Percentiles rank a stretch among this genome's conserved stretches.
These are phyloP conservation scores for Pipra filicauda DNA, from an alignment of 2,113 vertebrate genomes.

Conservation along the genomic window DNA sequence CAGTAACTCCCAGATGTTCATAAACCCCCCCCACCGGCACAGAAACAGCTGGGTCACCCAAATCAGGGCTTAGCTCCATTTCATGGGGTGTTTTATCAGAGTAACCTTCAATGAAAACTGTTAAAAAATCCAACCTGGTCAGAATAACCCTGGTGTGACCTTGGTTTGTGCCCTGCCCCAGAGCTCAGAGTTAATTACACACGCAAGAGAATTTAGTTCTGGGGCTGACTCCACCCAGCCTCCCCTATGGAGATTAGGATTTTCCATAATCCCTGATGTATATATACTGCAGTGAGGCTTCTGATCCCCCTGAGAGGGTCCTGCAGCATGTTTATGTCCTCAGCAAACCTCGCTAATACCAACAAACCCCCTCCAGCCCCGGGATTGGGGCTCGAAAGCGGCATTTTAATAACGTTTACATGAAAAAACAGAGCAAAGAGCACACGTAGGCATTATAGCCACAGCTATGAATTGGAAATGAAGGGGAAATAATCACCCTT, in stretches of 20 bases:
- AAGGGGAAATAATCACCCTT: neutral
- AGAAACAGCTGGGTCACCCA: neutral
- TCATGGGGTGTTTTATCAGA: rapidly evolving
- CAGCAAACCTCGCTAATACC: neutral
- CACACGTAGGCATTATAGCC: rapidly evolving
- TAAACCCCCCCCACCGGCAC: rapidly evolving
- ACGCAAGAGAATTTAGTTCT: neutral
- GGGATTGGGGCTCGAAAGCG: neutral
- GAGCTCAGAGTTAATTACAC: neutral
- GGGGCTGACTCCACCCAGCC: neutral
- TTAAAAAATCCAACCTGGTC: rapidly evolving
- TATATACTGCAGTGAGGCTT: neutral
- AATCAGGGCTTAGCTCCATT: neutral
- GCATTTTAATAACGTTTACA: neutral
- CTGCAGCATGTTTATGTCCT: neutral
- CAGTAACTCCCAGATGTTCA: rapidly evolving
- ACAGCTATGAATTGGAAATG: neutral
- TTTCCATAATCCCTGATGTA: conserved; percentile 20
- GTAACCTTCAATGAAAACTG: neutral
- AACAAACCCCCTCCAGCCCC: neutral
- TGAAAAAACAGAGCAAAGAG: rapidly evolving
- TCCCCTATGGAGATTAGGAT: neutral
- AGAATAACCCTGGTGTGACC: neutral
- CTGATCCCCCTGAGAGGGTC: neutral
- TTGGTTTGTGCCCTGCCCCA: neutral